Conservation (phyloP, 1,140 invertebrate species). For the Scaptomyza graminum region DNA sequence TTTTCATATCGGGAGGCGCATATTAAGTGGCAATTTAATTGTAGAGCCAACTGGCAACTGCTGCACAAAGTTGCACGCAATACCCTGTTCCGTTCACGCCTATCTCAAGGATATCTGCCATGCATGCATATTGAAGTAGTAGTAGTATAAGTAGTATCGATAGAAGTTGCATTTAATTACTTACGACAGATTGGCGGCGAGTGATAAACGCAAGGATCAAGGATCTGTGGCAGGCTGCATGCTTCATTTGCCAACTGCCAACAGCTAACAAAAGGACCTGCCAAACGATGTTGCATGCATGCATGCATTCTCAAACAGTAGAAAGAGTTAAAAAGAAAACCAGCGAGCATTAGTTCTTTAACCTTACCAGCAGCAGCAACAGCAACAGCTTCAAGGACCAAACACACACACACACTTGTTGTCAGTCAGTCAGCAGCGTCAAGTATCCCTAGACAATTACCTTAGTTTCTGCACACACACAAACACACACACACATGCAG, state of each 20-base stretch:
- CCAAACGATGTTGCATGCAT: constrained; percentile 22
- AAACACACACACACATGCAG: not conserved
- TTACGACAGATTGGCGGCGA: constrained; percentile 28
- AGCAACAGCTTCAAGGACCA: constrained; percentile 43
- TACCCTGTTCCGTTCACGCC: constrained; percentile 1
- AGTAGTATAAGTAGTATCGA: too few species aligned
- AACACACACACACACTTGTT: constrained; percentile 21
- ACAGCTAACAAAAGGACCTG: constrained; percentile 11
- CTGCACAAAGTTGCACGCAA: constrained; percentile 40
- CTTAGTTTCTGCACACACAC: constrained; percentile 16
- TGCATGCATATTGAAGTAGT: constrained; percentile 1
- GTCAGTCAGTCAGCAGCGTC: constrained; percentile 50
- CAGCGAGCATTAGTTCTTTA: constrained; percentile 45
- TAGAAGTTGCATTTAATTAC: constrained; percentile 70
- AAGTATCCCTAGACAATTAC: constrained; percentile 76
- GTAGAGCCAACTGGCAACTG: constrained; percentile 40
- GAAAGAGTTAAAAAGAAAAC: constrained; percentile 37
- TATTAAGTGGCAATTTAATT: constrained; percentile 60
- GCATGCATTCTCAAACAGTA: not conserved
- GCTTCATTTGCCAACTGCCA: constrained; percentile 65
- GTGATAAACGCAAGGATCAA: constrained; percentile 21
- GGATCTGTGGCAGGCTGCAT: constrained; percentile 25
- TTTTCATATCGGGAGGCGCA: constrained; percentile 13
- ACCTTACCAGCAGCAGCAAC: constrained; percentile 32
- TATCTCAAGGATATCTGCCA: constrained; percentile 8